These are phyloP conservation scores for Drosophila fuyamai DNA, from an alignment of 1,140 invertebrate species.

Conservation along the genomic window DNA sequence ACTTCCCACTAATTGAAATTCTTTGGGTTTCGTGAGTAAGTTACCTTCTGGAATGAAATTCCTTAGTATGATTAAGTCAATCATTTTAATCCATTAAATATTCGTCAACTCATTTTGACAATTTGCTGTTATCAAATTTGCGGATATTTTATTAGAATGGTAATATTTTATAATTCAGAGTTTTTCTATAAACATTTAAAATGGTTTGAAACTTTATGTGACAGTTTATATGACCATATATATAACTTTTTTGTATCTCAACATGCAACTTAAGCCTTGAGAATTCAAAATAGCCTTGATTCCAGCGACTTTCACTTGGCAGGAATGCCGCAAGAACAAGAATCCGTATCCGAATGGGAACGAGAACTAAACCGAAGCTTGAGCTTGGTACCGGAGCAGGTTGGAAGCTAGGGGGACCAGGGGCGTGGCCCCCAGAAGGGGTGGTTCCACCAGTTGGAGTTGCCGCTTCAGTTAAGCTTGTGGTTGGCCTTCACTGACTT, in stretches of 20 bases:
- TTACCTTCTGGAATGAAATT: neutral
- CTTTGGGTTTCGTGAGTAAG: neutral
- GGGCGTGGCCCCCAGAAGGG: conserved; percentile 11
- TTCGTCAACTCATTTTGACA: no score
- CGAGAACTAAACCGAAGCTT: conserved; percentile 23
- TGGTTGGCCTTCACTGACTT: conserved; percentile 39
- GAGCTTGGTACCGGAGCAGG: conserved; percentile 9
- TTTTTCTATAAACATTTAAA: no score
- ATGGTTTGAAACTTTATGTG: no score
- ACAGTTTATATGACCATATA: no score
- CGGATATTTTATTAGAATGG: no score
- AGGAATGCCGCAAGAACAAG: conserved; percentile 55
- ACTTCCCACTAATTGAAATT: neutral
- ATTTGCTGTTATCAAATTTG: no score
- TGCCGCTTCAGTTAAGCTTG: conserved; percentile 43
- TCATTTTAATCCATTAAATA: neutral
- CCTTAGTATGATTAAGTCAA: neutral
- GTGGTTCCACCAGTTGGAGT: conserved; percentile 27
- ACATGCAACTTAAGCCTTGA: neutral
- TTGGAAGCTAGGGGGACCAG: neutral
- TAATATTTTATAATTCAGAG: no score
- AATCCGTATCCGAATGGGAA: conserved; percentile 30
- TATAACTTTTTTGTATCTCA: neutral
- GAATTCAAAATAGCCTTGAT: conserved; percentile 46
- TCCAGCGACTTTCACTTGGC: conserved; percentile 61